phyloP scores from a whole-genome alignment of 53 echinoderm and acorn worm species.

The Temnopleurus reevesii region DNA sequence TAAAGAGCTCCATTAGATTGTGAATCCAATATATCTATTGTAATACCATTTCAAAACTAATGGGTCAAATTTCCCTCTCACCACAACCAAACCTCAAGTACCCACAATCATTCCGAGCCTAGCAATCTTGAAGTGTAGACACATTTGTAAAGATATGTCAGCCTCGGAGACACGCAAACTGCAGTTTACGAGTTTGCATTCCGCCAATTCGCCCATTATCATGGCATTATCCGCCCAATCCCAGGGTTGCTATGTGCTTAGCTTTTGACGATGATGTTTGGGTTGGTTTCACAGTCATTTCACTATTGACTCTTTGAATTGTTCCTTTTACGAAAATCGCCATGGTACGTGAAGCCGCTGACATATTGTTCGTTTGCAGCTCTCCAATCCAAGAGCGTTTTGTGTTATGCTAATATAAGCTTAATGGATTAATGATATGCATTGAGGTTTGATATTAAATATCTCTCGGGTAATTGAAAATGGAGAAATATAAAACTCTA shows the following conservation, averaged over 20 bases:
- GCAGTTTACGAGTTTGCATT: constrained; percentile 33
- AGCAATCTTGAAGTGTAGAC: background rate
- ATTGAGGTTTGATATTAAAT: background rate
- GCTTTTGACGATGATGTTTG: constrained; percentile 15
- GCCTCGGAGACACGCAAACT: constrained; percentile 9
- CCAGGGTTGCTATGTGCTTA: constrained; percentile 48
- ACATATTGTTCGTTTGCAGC: background rate
- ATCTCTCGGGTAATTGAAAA: background rate
- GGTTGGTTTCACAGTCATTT: background rate
- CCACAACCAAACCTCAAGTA: too few species aligned
- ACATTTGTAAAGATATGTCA: constrained; percentile 35
- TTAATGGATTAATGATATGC: constrained; percentile 25
- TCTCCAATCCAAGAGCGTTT: background rate
- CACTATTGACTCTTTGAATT: constrained; percentile 15
- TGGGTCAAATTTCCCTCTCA: too few species aligned
- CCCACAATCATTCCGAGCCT: background rate
- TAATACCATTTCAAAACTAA: too few species aligned
- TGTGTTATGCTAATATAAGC: background rate
- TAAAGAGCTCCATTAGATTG: too few species aligned
- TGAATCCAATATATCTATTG: too few species aligned
- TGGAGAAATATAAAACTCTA: background rate
- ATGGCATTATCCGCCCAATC: background rate
- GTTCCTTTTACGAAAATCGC: background rate
- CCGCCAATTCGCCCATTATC: constrained; percentile 1
- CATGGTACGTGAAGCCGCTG: background rate